These are phyloP conservation scores for Orchesellides sinensis DNA, from an alignment of 2,888 invertebrate genomes.

Conservation along the genomic window DNA sequence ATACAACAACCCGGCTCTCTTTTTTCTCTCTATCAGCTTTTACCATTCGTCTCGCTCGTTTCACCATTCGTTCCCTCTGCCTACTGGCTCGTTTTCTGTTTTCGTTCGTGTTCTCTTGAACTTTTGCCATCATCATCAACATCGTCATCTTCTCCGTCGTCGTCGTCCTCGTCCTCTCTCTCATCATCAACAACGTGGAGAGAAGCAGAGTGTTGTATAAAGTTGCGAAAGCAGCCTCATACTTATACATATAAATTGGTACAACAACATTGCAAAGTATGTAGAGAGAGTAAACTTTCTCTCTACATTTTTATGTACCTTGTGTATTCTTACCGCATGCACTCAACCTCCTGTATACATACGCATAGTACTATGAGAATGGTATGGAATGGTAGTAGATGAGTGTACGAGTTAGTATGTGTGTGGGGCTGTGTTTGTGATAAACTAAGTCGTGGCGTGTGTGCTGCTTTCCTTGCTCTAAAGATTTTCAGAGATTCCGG, in stretches of 20 bases:
- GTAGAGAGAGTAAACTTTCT: too few relatives aligned
- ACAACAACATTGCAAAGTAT: neutral
- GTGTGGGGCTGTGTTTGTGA: constrained; percentile 2
- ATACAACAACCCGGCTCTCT: constrained; percentile 20
- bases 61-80: neutral
- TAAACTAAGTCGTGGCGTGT: neutral
- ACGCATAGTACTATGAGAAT: too few relatives aligned
- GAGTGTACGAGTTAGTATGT: too few relatives aligned
- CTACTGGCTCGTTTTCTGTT: constrained; percentile 11
- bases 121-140: constrained; percentile 36
- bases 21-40: neutral
- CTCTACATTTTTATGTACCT: too few relatives aligned
- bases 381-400: too few relatives aligned
- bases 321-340: too few relatives aligned
- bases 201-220: neutral
- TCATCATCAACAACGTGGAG: neutral
- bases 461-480: neutral
- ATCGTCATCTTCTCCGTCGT: constrained; percentile 8
- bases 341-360: neutral
- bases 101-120: constrained; percentile 30
- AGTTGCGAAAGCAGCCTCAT: neutral
- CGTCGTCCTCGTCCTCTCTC: neutral
- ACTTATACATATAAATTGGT: constrained; percentile 1
- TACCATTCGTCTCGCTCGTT: constrained; percentile 9
- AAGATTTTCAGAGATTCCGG: constrained; percentile 24